Percentiles rank a stretch among this genome's conserved stretches.
Conservation (phyloP, 2,888 invertebrate species). For the Chalcosyrphus nemorum region DNA sequence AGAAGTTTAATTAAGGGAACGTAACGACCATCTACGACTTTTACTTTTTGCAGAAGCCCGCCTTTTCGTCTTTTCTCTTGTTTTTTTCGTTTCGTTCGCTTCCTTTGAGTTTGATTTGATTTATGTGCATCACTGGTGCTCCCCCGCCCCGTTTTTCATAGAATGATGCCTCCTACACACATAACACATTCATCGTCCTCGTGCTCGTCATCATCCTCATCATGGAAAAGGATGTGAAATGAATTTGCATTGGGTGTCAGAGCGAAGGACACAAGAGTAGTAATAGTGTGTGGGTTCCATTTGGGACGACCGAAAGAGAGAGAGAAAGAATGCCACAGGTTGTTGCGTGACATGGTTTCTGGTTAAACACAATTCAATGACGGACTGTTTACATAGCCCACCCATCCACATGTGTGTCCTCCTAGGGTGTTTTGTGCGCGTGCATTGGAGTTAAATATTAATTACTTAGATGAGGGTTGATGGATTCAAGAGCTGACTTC, state of each 20-base stretch:
- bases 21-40: conserved; percentile 47
- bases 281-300: neutral
- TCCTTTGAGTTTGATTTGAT: conserved; percentile 60
- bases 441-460: conserved; percentile 29
- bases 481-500: conserved; percentile 6
- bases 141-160: conserved; percentile 49
- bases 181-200: conserved; percentile 10
- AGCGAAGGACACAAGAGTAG: conserved; percentile 51
- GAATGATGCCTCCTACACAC: neutral
- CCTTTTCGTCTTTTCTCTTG: neutral
- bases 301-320: neutral
- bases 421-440: neutral
- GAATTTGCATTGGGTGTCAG: conserved; percentile 41
- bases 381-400: neutral
- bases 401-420: neutral
- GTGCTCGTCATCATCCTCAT: conserved; percentile 14
- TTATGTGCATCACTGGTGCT: conserved; percentile 62
- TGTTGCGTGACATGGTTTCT: conserved; percentile 66
- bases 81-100: neutral
- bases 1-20: conserved; percentile 52
- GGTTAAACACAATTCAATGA: conserved; percentile 41
- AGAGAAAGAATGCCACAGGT: conserved; percentile 46
- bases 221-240: conserved; percentile 4
- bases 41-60: conserved; percentile 17
- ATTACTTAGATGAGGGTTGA: conserved; percentile 30